Base-by-base conservation (phyloP, 2,888 invertebrate species). In the Dione vanillae region DNA sequence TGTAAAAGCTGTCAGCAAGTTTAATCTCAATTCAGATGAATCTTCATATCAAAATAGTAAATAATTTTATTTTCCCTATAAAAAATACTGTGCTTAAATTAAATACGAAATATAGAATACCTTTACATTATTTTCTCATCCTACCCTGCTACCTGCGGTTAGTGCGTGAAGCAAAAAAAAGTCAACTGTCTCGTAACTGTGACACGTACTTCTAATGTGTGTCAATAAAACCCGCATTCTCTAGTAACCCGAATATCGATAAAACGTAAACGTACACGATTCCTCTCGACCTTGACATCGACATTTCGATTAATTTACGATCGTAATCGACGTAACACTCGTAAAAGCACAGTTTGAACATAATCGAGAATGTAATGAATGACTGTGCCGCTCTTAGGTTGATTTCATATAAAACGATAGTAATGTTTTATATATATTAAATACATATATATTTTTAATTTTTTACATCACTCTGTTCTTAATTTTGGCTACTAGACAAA, bases 281-380 rank as follows among this genome's bases (percentile, higher is more conserved):
- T 58, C 45, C 62, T 27, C 58, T 51, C 71, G 75, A 73, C 78
- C 78, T 76, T 75, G 75, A 71, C 58, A 68, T 73, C 74, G 71
- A 73, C 74, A 16, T 51, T 37, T 70, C 74, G 69, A 75, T 67
- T 75, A 75, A 78, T 79, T 79, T 77, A 80, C 75, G 71, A 68
- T 69, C 70, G 74, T 73, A 77, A 78, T 79, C 77, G 76, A 79
- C 76, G 75, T 73, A 62, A 74, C 76, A 71, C 76, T 77, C 78
- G 78, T 80, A 78, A 79, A 79, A 75, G 75, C 71, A 71, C 77
- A 75, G 76, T 79, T 75, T 70, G 47, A 75, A 70, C 52, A 74
- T 77, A 76, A 77, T 78, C 74, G 77, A 76, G 69, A 66, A 41
- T 27, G 59, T 43, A 67, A 74, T 65, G 66, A 69, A 69, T 67